Base-by-base conservation (phyloP, 2,888 invertebrate species). In the Tinea pellionella region DNA sequence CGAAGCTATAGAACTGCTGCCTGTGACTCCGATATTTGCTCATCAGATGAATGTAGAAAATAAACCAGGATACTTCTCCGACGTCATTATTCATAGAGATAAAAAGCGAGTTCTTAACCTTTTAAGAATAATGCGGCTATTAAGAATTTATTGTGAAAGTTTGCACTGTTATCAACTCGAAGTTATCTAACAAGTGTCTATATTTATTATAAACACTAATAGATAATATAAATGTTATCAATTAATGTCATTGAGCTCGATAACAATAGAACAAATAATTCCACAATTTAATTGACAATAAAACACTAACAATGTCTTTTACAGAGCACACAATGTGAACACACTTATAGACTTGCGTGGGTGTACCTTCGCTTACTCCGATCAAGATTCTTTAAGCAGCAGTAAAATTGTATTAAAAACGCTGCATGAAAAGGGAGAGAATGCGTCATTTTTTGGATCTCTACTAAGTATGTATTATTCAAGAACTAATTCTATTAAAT, bases 361-460 rank as follows among this genome's bases (percentile, higher is more conserved):
- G 47, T 87, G 89, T 64, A 84, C 82, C 53, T 90, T 88, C 74
- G 89, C 89, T 0, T 89, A 88, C 68, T 86, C 86, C 66, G 74
- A 83, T 65, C 83, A 88, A 62, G 79, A 88, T 63, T 90, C 90
- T 37, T 68, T 90, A 2, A 89, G 89, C 72, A 88, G 89, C 63
- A 88, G 89, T 66, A 81, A 86, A 70, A 78, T 89, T 18, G 81
- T 90, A 41, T 70, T 89, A 37, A 87, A 87, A 67, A 87, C 82
- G 0, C 70, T 90, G 11, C 88, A 87, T 65, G 83, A 78, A 65
- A 78, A 88, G 61, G 90, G 90, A 61, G 90, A 90, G 75, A 90
- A 90, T 75, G 88, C 90, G 8, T 87, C 88, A 18, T 90, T 90
- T 70, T 90, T 90, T 68, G 89, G 90, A 72, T 89, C 89, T 59